These are phyloP conservation scores for Tubiluchus corallicola DNA, from an alignment of 2,888 invertebrate species.

Conservation along the genomic window DNA sequence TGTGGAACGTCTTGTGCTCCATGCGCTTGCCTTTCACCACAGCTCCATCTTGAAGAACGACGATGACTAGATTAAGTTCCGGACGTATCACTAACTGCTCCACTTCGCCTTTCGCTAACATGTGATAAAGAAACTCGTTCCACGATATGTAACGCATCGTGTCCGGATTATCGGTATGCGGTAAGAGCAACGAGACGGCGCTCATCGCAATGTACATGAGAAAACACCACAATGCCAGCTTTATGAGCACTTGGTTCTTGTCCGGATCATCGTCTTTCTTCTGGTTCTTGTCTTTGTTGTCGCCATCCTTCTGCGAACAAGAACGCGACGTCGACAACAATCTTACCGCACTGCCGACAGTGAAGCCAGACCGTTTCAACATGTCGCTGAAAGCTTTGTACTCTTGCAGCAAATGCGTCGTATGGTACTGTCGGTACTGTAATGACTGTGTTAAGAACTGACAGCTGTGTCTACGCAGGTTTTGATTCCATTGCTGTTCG, in stretches of 20 bases:
- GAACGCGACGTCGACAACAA: too few species aligned
- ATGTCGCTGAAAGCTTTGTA: too few species aligned
- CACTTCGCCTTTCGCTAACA: conserved; percentile 80
- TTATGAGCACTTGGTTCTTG: not conserved
- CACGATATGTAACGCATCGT: conserved; percentile 68
- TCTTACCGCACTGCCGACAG: too few species aligned
- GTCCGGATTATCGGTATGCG: conserved; percentile 51
- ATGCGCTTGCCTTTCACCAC: conserved; percentile 59
- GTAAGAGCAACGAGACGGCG: conserved; percentile 49
- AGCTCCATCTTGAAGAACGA: conserved; percentile 64
- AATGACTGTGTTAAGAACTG: too few species aligned
- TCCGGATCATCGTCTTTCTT: not conserved
- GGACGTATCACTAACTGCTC: conserved; percentile 54
- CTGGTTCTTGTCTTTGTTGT: not conserved
- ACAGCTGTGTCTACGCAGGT: too few species aligned
- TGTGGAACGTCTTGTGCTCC: conserved; percentile 13
- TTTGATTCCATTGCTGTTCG: too few species aligned
- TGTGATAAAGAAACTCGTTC: conserved; percentile 89
- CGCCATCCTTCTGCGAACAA: too few species aligned
- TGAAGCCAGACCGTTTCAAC: too few species aligned
- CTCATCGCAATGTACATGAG: conserved; percentile 53
- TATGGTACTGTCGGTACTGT: too few species aligned
- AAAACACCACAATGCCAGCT: conserved; percentile 45
- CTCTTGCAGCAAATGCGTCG: too few species aligned
- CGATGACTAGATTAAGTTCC: conserved; percentile 62